Evolutionary conservation across 2,888 invertebrate genomes (phyloP).

Genomic region (Folsomia candida): DNA sequence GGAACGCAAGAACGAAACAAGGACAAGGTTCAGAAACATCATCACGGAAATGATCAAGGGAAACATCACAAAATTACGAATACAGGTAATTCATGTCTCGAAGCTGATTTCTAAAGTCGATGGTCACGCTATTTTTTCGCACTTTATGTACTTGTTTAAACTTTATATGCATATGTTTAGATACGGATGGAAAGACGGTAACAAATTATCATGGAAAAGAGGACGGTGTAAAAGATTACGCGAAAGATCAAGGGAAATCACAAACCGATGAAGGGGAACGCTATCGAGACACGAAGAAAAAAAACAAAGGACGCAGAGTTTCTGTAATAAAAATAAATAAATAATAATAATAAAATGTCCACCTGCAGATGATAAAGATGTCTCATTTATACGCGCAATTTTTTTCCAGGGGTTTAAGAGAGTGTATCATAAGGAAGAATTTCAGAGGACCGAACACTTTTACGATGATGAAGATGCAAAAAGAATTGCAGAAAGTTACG

Average conservation of each 20-base stretch:
- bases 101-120: too few species aligned
- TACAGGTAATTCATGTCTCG: constrained; percentile 36
- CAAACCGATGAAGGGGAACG: constrained; percentile 44
- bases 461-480: constrained; percentile 50
- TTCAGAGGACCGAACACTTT: constrained; percentile 46
- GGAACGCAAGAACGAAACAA: constrained; percentile 29
- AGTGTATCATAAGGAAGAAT: constrained; percentile 51
- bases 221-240: constrained; percentile 45
- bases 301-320: constrained; percentile 50
- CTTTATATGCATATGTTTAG: too few species aligned
- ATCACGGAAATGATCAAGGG: constrained; percentile 44
- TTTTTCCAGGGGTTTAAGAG: constrained; percentile 48
- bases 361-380: too few species aligned
- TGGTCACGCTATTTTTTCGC: too few species aligned
- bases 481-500: constrained; percentile 47
- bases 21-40: constrained; percentile 34
- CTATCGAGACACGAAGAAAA: constrained; percentile 46
- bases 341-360: not conserved
- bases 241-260: constrained; percentile 36
- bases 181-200: constrained; percentile 45
- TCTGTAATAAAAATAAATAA: constrained; percentile 34
- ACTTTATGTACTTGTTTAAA: too few species aligned
- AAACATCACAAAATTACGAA: constrained; percentile 37
- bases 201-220: constrained; percentile 46
- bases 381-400: too few species aligned